Evolutionary conservation across 2,797 vertebrate species (phyloP), one percentile per base, ranked within the genome.

Genomic region (Menidia menidia): DNA sequence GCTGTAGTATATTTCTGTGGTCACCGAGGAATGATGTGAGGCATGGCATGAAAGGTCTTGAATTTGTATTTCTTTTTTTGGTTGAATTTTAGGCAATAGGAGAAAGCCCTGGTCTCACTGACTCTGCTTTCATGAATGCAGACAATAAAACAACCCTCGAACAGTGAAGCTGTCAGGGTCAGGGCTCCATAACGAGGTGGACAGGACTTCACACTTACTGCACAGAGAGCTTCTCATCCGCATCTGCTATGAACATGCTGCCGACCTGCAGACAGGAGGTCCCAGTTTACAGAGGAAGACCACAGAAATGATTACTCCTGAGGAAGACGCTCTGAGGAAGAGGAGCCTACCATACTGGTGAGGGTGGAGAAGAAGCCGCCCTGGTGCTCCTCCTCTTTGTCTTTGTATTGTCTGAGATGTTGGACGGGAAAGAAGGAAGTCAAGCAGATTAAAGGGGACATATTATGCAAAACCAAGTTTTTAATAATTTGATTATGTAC

Each of bases 191-290:
- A n/a, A 4, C 30, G 16, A 50, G 0, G 41, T 70, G 44, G 44
- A 35, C 66, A 68, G 45, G 1, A 58, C 18, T 55, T 73, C 60
- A 13, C 6, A 96, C 98, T 97, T 95, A 99, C 98, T 99, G 97
- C 51, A 99, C 96, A 48, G 98, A 98, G 57, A 99, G 96, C 91
- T 99, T 99, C 91, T 99, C 97, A 52, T 99, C 97, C 3, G 94
- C 97, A 75, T 99, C 98, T 76, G 97, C 97, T 89, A 99, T 99
- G 91, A 99, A 99, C 98, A 99, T 99, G 90, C 92, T 99, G 93
- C 97, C 98, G 82, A 99, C 97, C 97, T 98, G 94, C 87, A 90
- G 93, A 93, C 71, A 62, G 71, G 83, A 55, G n/a, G 25, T 25
- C 25, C 25, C 25, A 3, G 76, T 60, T 39, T 6, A 5, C n/a